Base-by-base conservation (phyloP, 2,888 invertebrate species). In the Drosophila affinis region DNA sequence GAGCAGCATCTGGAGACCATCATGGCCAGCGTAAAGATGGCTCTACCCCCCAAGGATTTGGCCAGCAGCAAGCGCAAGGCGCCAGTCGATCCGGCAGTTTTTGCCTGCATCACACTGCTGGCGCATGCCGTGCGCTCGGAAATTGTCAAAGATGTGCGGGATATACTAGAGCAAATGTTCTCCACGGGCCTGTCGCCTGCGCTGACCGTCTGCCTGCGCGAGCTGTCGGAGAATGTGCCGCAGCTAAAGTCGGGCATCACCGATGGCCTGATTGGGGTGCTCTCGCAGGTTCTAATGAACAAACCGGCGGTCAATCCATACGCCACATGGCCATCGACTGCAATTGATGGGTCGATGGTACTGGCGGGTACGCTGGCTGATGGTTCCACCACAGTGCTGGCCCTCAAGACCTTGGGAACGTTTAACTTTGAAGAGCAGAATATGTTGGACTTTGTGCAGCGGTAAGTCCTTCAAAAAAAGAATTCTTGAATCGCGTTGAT, bases 401-500 rank as follows among this genome's bases (percentile, higher is more conserved):
- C 99, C 0, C 93, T 99, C 27, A 95, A 96, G 89, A 99, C 99
- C 0, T 93, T 99, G 12, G 98, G 98, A 4, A 96, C 94, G 1
- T 96, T 96, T 76, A 96, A 98, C 89, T 99, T 99, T 92, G 97
- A 98, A 91, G 97, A 97, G 2, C 96, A 98, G 89, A 97, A 98
- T 48, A 93, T 99, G 88, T 93, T 98, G 46, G 97, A 97, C 76
- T 98, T 99, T 93, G 97, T 99, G 0, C 94, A 96, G 76, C 95
- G 91, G 91, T 91, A 64, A 72, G 72, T 64, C 2, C 0, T 32
- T 27, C 24, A 24, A 18, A 44, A 12, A 14, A 5, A 6, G 6
- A 7, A 9, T 9, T 10, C 0, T 27, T 3, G n/a, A 9, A 18
- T 3, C 0, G 10, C 2, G 2, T n/a, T 7, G 9, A 9, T 10